Conservation (phyloP, 2,888 invertebrate genomes). For the Metallyticus violacea region DNA sequence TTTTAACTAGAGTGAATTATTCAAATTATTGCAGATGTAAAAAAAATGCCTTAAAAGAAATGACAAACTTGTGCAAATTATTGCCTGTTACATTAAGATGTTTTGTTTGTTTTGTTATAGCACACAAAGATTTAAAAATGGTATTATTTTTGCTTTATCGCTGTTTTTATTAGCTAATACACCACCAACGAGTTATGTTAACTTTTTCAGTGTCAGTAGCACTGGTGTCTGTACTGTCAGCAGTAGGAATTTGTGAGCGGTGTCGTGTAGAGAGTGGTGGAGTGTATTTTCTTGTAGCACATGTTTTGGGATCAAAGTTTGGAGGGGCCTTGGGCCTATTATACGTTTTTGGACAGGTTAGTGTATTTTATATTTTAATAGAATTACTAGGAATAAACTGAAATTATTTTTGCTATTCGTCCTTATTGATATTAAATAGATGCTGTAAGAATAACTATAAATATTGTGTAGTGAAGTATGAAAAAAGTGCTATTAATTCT, state of each 20-base stretch:
- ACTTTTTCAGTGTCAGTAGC: constrained; percentile 72
- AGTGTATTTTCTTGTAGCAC: constrained; percentile 91
- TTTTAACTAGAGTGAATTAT: too few species aligned
- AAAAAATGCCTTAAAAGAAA: too few species aligned
- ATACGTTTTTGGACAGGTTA: constrained; percentile 93
- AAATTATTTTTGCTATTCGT: not conserved
- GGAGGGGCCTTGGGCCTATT: constrained; percentile 90
- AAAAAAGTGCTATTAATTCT: too few species aligned
- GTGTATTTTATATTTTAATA: constrained; percentile 6
- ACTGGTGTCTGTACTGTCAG: constrained; percentile 87
- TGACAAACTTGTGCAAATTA: too few species aligned
- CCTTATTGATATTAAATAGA: not conserved
- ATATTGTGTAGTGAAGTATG: not conserved
- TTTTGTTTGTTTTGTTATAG: too few species aligned
- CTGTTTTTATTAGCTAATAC: too few species aligned
- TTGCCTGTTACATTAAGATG: too few species aligned
- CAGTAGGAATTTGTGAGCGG: constrained; percentile 94
- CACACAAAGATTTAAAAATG: too few species aligned
- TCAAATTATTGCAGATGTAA: too few species aligned
- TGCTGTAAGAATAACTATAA: not conserved
- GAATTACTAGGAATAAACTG: too few species aligned
- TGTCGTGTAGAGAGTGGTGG: constrained; percentile 96
- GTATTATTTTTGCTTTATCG: too few species aligned
- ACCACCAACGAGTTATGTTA: constrained; percentile 28
- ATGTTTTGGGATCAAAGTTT: constrained; percentile 89